Base-by-base conservation (phyloP, 2,888 invertebrate species). In the Megamerina dolium region DNA sequence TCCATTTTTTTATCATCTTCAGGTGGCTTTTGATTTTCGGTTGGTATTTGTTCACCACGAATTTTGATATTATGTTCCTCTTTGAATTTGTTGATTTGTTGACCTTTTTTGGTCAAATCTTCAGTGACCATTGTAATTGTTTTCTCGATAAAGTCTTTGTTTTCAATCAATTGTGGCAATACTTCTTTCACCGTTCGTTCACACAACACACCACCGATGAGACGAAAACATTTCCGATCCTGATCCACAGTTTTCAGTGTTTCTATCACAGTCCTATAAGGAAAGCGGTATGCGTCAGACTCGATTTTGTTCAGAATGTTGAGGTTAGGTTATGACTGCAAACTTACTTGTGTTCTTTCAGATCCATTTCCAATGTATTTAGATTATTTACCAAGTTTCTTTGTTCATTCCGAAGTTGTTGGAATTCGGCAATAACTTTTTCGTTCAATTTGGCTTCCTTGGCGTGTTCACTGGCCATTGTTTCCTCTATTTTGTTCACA, bases 121-220 rank as follows among this genome's bases (percentile, higher is more conserved):
- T 86, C 85, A 46, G 83, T 85, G 30, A 93, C 76, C 41, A 80
- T 78, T 58, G 83, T 81, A 44, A 91, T 80, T n/a, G 90, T 79
- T 66, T 84, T 83, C 18, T 80, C 79, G 53, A 94, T 75, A 77
- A 87, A 79, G 59, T 88, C 86, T 65, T 80, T 81, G 70, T 92
- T 94, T 52, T 79, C 77, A 51, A 80, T 73, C 48, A 96, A 75
- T 54, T 86, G 85, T 12, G 95, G 95, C 57, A 94, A 73, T 37
- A 96, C 87, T 57, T 91, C 93, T 63, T 83, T 85, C 1, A 95
- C 96, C 10, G 87, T 92, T 56, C 90, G 79, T 73, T 96, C 94
- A 51, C 92, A 90, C 41, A 96, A 75, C 44, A 96, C 87, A 19
- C 95, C 95, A 41, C 95, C 95, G 51, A 96, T 83, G 77, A 95